Base-by-base conservation (phyloP, 2,888 invertebrate species). In the Schizaphis graminum region DNA sequence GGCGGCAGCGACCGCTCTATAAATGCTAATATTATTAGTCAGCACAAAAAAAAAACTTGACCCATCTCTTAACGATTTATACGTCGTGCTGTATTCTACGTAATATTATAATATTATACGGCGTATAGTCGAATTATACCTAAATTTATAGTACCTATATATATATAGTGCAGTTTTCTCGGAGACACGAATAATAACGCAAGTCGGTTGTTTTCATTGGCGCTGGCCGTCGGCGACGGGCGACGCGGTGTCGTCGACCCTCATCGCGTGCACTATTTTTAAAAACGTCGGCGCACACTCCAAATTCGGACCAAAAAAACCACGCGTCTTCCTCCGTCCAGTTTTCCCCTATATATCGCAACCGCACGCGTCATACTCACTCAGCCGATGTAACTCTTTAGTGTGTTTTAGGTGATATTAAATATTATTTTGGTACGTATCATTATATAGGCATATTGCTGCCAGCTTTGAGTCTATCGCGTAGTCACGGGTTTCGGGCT, bases 201-300 rank as follows among this genome's bases (percentile, higher is more conserved):
- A 49, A 67, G 92, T 90, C 57, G 21, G 90, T 77, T 94, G 93
- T 94, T 94, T 94, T 94, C 93, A 61, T 94, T 94, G 93, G 93
- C 93, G 56, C 77, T 53, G 91, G 85, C 85, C 44, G 28, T 11
- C 85, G 44, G 41, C 41, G 56, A 28, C 57, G 4, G 84, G 28
- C 77, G 44, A 5, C 56, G 53, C 26, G 41, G 77, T 93, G 93
- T 93, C 93, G 93, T 89, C 93, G 93, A 93, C 93, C 93, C 93
- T 89, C n/a, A n/a, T n/a, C 88, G 53, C n/a, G 53, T 61, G 85
- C 93, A 94, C 93, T 94, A 94, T 94, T 94, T 94, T 90, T 94
- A 94, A 94, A 94, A 90, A 90, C 93, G 67, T 89, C 85, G 89
- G 28, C 56, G 26, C 89, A 87, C 92, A 87, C 92, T 87, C 67